These are phyloP conservation scores for Bos indicus DNA, from an alignment of 2,113 vertebrate genomes.

Conservation along the genomic window DNA sequence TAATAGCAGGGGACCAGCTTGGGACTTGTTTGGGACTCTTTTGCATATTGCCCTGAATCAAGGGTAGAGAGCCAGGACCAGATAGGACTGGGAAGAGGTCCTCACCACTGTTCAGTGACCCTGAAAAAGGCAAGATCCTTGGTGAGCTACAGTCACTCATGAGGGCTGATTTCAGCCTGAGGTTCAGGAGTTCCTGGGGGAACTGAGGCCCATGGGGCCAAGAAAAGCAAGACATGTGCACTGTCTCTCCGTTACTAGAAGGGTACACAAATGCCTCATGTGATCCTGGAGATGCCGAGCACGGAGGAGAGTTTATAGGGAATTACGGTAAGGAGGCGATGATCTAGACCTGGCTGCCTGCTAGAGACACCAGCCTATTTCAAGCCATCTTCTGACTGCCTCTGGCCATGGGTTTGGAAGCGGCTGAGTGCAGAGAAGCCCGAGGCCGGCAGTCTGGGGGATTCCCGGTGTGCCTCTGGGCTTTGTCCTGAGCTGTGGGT, in stretches of 20 bases:
- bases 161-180: background rate
- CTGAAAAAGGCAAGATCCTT: background rate
- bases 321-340: background rate
- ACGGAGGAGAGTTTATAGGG: rapidly evolving
- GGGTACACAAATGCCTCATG: background rate
- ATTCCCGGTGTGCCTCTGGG: background rate
- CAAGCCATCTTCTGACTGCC: background rate
- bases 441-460: no score
- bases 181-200: background rate
- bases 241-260: background rate
- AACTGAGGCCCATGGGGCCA: background rate
- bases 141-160: background rate
- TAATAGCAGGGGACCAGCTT: no score
- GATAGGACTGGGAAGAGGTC: background rate
- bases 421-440: background rate
- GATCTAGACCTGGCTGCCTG: background rate
- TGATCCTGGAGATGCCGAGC: background rate
- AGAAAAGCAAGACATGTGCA: background rate
- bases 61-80: background rate
- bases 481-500: background rate
- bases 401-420: background rate
- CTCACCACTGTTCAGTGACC: background rate
- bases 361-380: background rate
- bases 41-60: background rate
- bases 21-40: rapidly evolving